Evolutionary conservation across 2,113 vertebrate species (phyloP).

Genomic region (Dromas ardeola): DNA sequence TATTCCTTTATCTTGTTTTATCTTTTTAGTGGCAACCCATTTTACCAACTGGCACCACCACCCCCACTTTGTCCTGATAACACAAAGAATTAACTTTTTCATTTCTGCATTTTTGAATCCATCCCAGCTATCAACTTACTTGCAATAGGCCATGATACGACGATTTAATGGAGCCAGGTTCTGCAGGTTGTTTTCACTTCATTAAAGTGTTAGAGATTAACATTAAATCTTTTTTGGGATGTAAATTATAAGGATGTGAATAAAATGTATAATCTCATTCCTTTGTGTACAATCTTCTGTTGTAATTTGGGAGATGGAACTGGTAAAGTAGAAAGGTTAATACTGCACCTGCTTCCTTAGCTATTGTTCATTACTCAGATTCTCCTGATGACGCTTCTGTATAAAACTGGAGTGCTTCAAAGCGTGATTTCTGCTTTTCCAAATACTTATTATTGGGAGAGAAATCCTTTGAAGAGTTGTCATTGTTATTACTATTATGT

Average conservation of each 20-base stretch:
- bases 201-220: neutral
- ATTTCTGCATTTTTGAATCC: neutral
- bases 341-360: neutral
- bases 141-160: neutral
- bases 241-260: neutral
- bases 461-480: neutral
- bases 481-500: neutral
- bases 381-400: neutral
- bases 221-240: neutral
- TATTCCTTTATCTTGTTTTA: neutral
- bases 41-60: neutral
- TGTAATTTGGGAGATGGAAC: conserved; percentile 1
- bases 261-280: conserved; percentile 27
- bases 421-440: neutral
- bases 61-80: neutral
- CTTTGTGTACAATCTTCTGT: neutral
- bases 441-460: neutral
- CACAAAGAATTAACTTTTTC: neutral
- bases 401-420: neutral
- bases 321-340: neutral
- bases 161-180: neutral
- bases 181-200: neutral
- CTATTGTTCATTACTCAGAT: conserved; percentile 12
- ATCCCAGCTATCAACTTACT: neutral
- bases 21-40: neutral